Conservation (phyloP, 1,140 invertebrate species). For the Caenorhabditis latens region DNA sequence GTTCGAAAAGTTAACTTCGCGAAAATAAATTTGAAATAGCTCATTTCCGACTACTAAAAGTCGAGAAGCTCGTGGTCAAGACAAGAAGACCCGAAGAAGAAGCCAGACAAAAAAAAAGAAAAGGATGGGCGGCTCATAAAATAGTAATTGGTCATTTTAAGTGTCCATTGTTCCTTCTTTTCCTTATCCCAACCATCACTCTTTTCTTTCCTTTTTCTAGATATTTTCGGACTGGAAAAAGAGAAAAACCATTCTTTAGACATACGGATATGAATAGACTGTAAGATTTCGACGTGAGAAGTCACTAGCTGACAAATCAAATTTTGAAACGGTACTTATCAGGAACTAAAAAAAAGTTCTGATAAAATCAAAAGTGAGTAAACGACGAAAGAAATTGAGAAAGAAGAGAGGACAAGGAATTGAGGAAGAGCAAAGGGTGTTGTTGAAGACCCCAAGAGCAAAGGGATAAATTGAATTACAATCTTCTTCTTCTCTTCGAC, state of each 20-base stretch:
- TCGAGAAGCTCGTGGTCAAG: too few species aligned
- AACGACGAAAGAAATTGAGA: not conserved
- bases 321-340: not conserved
- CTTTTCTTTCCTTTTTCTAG: too few species aligned
- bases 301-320: too few species aligned
- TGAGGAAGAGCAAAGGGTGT: not conserved
- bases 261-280: too few species aligned
- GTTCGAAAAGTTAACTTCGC: too few species aligned
- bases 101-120: not conserved
- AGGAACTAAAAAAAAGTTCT: not conserved
- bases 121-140: constrained; percentile 31
- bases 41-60: too few species aligned
- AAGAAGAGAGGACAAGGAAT: not conserved
- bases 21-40: too few species aligned
- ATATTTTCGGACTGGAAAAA: too few species aligned
- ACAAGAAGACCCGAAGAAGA: too few species aligned
- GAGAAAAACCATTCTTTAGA: too few species aligned
- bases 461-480: constrained; percentile 26
- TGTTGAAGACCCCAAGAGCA: not conserved
- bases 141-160: constrained; percentile 46
- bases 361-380: not conserved
- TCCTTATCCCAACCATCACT: not conserved
- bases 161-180: not conserved
- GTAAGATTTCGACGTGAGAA: too few species aligned
- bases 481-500: not conserved